Base-by-base conservation (phyloP, 35 echinoderm and acorn worm species). In the Acanthaster planci region DNA sequence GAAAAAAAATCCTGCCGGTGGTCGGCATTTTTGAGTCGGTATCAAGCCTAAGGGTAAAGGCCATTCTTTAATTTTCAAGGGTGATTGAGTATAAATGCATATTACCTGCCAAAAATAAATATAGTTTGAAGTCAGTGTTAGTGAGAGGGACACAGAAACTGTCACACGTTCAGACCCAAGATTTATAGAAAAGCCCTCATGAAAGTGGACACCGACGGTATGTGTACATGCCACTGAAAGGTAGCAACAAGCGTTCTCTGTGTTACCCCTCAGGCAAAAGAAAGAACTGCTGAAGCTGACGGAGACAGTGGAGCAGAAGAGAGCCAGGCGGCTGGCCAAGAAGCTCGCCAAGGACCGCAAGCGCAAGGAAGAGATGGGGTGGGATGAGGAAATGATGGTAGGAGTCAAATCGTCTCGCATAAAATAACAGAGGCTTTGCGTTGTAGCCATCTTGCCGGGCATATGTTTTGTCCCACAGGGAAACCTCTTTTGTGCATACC, bases 361-460 rank as follows among this genome's bases (percentile, higher is more conserved):
- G 60, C 88, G 91, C 30, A 97, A 97, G 60, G 91, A 93, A 52
- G 67, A 93, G 68, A 97, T 97, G 95, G 95, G 95, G 67, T 97
- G 95, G 95, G 95, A 97, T 86, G 83, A 93, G 78, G 95, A 97
- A 91, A 97, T 97, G 95, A 97, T 97, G 95, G 95, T 93, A 89
- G 77, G 79, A 10, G 55, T 47, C 12, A 47, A n/a, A 47, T 47
- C 4, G 42, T 47, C 12, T 4, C 8, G 34, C 8, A 68, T 29
- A 26, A 29, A 6, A 5, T n/a, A n/a, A n/a, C n/a, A n/a, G n/a
- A n/a, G n/a, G n/a, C n/a, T n/a, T n/a, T n/a, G n/a, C n/a, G n/a
- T n/a, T n/a, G n/a, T n/a, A n/a, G n/a, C n/a, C n/a, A n/a, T n/a
- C n/a, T n/a, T n/a, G n/a, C n/a, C n/a, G n/a, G n/a, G n/a, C n/a